Conservation (phyloP, 2,113 vertebrate species). For the Elgaria multicarinata region DNA sequence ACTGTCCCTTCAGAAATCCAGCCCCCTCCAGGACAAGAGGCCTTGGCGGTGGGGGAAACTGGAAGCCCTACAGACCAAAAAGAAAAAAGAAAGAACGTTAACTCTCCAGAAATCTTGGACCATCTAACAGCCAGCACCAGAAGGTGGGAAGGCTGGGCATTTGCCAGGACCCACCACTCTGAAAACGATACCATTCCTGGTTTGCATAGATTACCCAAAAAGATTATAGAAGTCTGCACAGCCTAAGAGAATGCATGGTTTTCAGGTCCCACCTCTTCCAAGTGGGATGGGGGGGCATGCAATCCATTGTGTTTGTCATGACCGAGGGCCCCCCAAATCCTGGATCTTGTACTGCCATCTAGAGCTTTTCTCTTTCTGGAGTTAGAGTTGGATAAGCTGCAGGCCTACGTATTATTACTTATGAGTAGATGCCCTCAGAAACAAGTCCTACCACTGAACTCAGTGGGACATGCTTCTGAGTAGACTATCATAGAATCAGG, state of each 20-base stretch:
- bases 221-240: neutral
- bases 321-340: neutral
- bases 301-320: neutral
- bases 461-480: neutral
- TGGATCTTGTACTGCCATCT: neutral
- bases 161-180: neutral
- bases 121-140: neutral
- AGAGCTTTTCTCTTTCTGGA: neutral
- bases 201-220: neutral
- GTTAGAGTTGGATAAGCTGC: neutral
- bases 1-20: neutral
- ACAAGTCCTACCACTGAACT: too few relatives aligned
- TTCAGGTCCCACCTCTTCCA: neutral
- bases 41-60: neutral
- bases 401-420: neutral
- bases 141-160: neutral
- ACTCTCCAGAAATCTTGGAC: neutral
- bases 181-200: neutral
- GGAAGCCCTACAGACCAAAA: neutral
- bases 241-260: neutral
- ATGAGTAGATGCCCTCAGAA: too few relatives aligned
- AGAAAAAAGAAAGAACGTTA: neutral
- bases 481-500: neutral
- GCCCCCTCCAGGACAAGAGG: neutral
- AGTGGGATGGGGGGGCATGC: neutral